Conservation (phyloP, 30 jellyfish, hydroid and myxozoan genomes). For the Rhopilema esculentum region DNA sequence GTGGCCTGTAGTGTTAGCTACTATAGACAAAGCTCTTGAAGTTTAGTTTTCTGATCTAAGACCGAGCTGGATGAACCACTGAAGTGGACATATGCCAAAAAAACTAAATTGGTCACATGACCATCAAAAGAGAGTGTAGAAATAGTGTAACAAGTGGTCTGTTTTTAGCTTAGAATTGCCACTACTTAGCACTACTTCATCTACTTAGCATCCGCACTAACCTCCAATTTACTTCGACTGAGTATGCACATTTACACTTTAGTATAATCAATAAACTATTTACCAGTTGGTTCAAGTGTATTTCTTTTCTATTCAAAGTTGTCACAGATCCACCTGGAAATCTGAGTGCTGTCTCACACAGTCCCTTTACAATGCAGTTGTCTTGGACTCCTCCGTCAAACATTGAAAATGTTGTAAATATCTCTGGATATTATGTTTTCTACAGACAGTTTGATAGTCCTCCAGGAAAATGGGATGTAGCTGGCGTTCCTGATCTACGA, state of each 20-base stretch:
- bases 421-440: slow-evolving; percentile 54
- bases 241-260: background rate
- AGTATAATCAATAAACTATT: background rate
- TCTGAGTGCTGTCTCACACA: slow-evolving; percentile 27
- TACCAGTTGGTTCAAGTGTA: background rate
- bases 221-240: no score
- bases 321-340: slow-evolving; percentile 52
- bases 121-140: no score
- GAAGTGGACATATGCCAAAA: no score
- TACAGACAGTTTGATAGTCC: slow-evolving; percentile 46
- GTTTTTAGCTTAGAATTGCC: no score
- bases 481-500: slow-evolving; percentile 61
- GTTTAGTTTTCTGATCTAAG: no score
- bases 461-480: slow-evolving; percentile 42
- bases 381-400: slow-evolving; percentile 66
- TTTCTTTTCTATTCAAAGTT: slow-evolving; percentile 6
- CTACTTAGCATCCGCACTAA: no score
- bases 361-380: slow-evolving; percentile 45
- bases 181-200: no score
- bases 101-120: no score
- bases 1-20: no score
- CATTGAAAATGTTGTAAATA: slow-evolving; percentile 19
- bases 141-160: no score
- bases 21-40: no score
- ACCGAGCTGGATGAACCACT: no score